These are phyloP conservation scores for Lasaia peninsularis DNA, from an alignment of 1,140 invertebrate genomes.

Conservation along the genomic window DNA sequence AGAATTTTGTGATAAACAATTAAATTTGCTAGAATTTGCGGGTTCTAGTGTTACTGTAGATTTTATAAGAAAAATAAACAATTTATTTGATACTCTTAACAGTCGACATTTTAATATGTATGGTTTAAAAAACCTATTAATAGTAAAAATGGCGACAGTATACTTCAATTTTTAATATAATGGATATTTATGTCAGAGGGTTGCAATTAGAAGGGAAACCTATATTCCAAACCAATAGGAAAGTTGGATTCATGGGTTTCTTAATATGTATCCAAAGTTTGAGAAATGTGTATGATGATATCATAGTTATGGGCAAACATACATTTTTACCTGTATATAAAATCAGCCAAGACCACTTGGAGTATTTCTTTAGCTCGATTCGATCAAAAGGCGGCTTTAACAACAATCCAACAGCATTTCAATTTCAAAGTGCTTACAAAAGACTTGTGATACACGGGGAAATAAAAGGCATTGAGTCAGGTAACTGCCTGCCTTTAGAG, in stretches of 20 bases:
- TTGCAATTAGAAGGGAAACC: background rate
- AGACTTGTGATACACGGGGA: background rate
- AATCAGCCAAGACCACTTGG: conserved; percentile 25
- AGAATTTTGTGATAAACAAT: background rate
- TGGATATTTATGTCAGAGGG: conserved; percentile 13
- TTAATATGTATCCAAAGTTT: background rate
- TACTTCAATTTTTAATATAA: background rate
- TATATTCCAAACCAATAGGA: conserved; percentile 1
- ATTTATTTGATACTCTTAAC: background rate
- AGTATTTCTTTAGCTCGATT: conserved; percentile 23
- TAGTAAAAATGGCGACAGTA: background rate
- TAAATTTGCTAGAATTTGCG: background rate
- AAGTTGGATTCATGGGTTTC: background rate
- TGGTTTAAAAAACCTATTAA: background rate
- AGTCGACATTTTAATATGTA: background rate
- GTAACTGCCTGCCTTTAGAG: background rate
- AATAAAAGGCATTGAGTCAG: background rate
- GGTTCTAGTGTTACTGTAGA: background rate
- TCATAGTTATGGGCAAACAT: background rate
- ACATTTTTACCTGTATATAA: background rate
- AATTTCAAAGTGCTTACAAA: background rate
- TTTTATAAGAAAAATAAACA: background rate
- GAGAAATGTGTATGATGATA: background rate
- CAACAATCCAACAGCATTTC: conserved; percentile 23
- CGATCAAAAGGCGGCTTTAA: conserved; percentile 24